Evolutionary conservation across 2,888 invertebrate species (phyloP), one percentile per base, ranked within the genome.

Genomic region (Mimumesa dahlbomi): DNA sequence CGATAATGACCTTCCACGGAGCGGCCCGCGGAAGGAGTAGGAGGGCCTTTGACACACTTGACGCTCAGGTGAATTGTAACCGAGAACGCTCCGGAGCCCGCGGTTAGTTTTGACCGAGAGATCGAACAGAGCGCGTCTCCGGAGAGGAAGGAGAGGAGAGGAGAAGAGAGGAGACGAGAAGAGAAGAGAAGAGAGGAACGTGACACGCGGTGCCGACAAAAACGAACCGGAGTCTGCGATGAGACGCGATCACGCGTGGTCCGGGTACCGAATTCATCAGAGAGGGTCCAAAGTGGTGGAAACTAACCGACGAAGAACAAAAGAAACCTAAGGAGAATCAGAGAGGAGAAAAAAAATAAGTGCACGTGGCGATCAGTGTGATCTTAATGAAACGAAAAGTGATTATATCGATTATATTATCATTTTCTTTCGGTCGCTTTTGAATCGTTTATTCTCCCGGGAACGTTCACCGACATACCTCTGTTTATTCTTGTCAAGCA

Each of bases 1-100:
- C 84, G 85, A 87, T 88, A 88, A 89, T 88, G 89, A 89, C 88
- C 89, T 89, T 89, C 88, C 84, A 81, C 81, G 88, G 83, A 64
- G 83, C 75, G 73, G 81, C 72, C 69, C 70, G 82, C 25, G 63
- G 78, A 61, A 66, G 84, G 87, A 88, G 89, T 88, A 89, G 89
- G 89, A 89, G 89, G 83, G 84, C 81, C 85, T 88, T 84, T 89
- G 89, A 89, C 89, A 89, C 83, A 89, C 89, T 89, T 89, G 87
- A 84, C 83, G 83, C 82, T 83, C 83, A 79, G 81, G 83, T 86
- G 85, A 84, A 86, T 85, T 82, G 85, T 84, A 84, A 81, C 82
- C 84, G 71, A 77, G 81, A 82, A 79, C 82, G n/a, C n/a, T 67
- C 81, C 82, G 80, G 79, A 79, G 72, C 79, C 76, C 78, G 81